Evolutionary conservation across 2,888 invertebrate species (phyloP), one percentile per base, ranked within the genome.

Genomic region (Drosophila peninsularis): DNA sequence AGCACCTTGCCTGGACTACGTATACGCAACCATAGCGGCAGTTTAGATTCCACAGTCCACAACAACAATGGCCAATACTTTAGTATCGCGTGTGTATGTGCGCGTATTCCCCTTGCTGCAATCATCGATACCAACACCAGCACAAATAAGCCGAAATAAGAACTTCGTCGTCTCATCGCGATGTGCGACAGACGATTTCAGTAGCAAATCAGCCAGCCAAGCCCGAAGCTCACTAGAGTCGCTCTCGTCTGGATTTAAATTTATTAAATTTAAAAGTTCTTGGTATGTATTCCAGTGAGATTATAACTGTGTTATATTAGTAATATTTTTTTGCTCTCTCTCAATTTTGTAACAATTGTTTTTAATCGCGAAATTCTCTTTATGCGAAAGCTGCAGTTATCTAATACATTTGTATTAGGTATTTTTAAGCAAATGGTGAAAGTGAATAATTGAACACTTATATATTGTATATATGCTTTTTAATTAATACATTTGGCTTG

Each of bases 161-260:
- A 67, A 39, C 14, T 47, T 55, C 34, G 24, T 62, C 44, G 52
- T 27, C 53, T 63, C 75, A 56, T 60, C 58, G 61, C 44, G 47
- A 21, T 62, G 36, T 17, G 27, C 66, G 68, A 49, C 52, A 32
- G 41, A 67, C 57, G 66, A 71, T 27, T 74, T 85, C 67, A 85
- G 82, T 78, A 82, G 82, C 74, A 81, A 87, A 62, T 71, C 82
- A 88, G 85, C 71, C 86, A 75, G 78, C 67, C 62, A 71, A 71
- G 68, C 81, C 83, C 75, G 87, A 78, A 82, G 71, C 65, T 75
- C 75, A n/a, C 7, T 30, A 45, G 44, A 77, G 54, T 80, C 80
- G 55, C 78, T 80, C 67, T 61, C 86, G 61, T 58, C 66, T 75
- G 75, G 78, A 78, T 69, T 85, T 68, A 50, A 80, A 52, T 82